Evolutionary conservation across 2,888 invertebrate species (phyloP), one percentile per base, ranked within the genome.

Genomic region (Macrophya annulata): DNA sequence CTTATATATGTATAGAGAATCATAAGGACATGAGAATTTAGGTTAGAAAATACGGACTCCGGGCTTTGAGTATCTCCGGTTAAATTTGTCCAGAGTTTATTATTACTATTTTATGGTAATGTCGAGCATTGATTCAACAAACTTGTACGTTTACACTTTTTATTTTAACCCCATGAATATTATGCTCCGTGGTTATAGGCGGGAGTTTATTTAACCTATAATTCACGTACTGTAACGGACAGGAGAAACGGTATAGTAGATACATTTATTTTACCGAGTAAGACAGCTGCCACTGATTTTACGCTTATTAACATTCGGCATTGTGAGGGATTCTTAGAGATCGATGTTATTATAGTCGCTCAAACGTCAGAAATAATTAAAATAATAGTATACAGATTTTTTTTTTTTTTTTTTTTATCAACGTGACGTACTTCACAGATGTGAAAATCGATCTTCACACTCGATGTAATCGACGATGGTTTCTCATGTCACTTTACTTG

Each of bases 101-200:
- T 85, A 86, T 83, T 83, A 85, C 86, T 71, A 85, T 86, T 86
- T 85, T 86, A 86, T 86, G 86, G 81, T 86, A 85, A 86, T 86
- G 37, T 71, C 37, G 9, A 71, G 81, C 85, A 86, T 86, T 85
- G 86, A 86, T 86, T 86, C 85, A 86, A 86, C 86, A 86, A 86
- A 83, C 83, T 65, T 84, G 45, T 62, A 55, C 40, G 85, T 85
- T 82, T 82, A 81, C 81, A 85, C 85, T 85, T 85, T 85, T 85
- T 72, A 59, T 68, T 71, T 59, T 12, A 37, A 2, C 65, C 62
- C 81, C 81, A 2, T n/a, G n/a, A n/a, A n/a, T n/a, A n/a, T 48
- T 31, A 4, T 31, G 15, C 65, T 40, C 45, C 45, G 10, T 3
- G 2, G 55, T n/a, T 55, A 55, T 25, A n/a, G 21, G 48, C 25